A percentile compares a stretch with the other conserved stretches of the same genome.
phyloP scores from a whole-genome alignment of 2,113 vertebrate genomes.

The Ahaetulla prasina region DNA sequence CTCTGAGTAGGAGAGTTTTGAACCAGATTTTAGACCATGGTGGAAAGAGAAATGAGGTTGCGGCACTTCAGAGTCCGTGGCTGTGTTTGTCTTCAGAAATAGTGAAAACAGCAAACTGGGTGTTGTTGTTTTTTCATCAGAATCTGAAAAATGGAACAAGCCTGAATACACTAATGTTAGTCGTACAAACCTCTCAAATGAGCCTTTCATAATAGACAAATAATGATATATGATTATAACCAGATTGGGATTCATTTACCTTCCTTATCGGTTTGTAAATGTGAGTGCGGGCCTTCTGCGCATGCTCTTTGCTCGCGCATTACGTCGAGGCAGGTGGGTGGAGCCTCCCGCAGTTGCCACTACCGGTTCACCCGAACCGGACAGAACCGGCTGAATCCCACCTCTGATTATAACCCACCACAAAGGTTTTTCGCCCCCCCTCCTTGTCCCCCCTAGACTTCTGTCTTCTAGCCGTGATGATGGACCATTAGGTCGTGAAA shows the following conservation, averaged over 20 bases:
- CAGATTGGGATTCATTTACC: too few relatives aligned
- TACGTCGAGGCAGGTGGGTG: too few relatives aligned
- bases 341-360: too few relatives aligned
- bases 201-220: not conserved
- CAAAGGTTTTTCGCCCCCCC: not conserved
- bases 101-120: not conserved
- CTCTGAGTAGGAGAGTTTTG: not conserved
- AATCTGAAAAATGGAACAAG: not conserved
- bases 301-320: too few relatives aligned
- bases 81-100: too few relatives aligned
- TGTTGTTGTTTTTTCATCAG: not conserved
- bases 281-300: too few relatives aligned
- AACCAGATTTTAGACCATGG: not conserved
- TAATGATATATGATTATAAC: not conserved
- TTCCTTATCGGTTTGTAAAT: too few relatives aligned
- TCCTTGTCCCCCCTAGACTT: not conserved
- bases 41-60: not conserved
- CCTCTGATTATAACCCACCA: not conserved
- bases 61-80: not conserved
- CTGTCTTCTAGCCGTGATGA: fast-evolving
- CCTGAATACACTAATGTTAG: not conserved
- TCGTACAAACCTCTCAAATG: not conserved
- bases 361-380: too few relatives aligned
- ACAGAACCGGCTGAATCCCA: too few relatives aligned
- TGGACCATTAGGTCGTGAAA: slow-evolving; percentile 16